phyloP scores from a whole-genome alignment of 2,888 invertebrate species.

The Meiosimyza decipiens region DNA sequence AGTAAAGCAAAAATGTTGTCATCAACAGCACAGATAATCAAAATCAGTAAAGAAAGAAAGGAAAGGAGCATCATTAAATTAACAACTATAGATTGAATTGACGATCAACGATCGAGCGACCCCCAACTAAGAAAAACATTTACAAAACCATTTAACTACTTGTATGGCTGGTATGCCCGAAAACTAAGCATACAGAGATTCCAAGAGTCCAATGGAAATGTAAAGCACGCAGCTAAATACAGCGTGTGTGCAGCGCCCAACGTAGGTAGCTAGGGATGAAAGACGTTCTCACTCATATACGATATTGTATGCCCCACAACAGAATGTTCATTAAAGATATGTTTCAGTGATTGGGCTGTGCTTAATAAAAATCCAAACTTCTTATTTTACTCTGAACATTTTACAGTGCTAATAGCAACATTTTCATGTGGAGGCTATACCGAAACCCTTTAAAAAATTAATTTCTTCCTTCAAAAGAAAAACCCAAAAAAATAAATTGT shows the following conservation, averaged over 20 bases:
- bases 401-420: no score
- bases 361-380: no score
- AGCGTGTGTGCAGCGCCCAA: not conserved
- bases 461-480: no score
- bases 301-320: no score
- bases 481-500: no score
- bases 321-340: no score
- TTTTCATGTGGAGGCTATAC: no score
- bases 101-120: constrained; percentile 18
- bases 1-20: not conserved
- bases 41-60: no score
- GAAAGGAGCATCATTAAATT: constrained; percentile 15
- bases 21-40: constrained; percentile 12
- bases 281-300: not conserved
- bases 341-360: no score
- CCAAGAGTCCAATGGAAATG: not conserved
- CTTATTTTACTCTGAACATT: no score
- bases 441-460: no score
- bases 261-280: not conserved
- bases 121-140: constrained; percentile 33
- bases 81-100: not conserved
- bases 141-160: constrained; percentile 15
- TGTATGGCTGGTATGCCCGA: not conserved
- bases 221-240: constrained; percentile 7
- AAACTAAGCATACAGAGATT: no score